Conservation (phyloP, 2,113 vertebrate genomes). For the Istiophorus platypterus region DNA sequence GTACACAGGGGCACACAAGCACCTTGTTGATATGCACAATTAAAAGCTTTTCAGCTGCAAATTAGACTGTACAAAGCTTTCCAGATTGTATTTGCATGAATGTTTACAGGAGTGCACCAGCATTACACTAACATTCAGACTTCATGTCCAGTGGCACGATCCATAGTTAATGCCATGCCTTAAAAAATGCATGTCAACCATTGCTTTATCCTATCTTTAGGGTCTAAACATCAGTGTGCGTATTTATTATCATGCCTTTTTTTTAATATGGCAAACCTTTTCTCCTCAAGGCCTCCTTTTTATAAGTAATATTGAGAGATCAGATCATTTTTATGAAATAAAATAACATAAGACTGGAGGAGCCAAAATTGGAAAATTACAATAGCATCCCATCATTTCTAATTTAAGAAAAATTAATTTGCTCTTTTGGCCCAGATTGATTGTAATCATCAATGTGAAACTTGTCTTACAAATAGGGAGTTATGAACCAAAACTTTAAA, state of each 20-base stretch:
- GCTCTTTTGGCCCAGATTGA: neutral
- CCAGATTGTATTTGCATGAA: slow-evolving; percentile 51
- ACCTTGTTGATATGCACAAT: slow-evolving; percentile 75
- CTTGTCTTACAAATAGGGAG: neutral
- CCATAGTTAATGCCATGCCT: neutral
- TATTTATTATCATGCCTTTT: slow-evolving; percentile 23
- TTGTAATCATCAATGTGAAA: slow-evolving; percentile 16
- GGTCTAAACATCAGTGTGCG: slow-evolving; percentile 2
- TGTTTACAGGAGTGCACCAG: slow-evolving; percentile 31
- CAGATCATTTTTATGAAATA: slow-evolving; percentile 4
- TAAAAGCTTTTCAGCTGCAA: slow-evolving; percentile 72
- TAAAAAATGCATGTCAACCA: slow-evolving; percentile 33
- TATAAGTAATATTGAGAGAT: neutral
- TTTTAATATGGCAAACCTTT: slow-evolving; percentile 2
- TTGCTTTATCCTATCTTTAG: slow-evolving; percentile 37
- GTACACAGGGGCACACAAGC: slow-evolving; percentile 49
- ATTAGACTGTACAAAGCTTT: slow-evolving; percentile 63
- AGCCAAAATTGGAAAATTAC: neutral
- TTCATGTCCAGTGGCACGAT: slow-evolving; percentile 10
- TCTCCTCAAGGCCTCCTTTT: neutral
- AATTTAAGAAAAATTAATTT: slow-evolving; percentile 14
- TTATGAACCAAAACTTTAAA: neutral
- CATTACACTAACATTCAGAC: slow-evolving; percentile 15
- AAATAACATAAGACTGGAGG: neutral
- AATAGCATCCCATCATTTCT: neutral